These are phyloP conservation scores for Chydorus sphaericus DNA, from an alignment of 2,888 invertebrate species.

Conservation along the genomic window DNA sequence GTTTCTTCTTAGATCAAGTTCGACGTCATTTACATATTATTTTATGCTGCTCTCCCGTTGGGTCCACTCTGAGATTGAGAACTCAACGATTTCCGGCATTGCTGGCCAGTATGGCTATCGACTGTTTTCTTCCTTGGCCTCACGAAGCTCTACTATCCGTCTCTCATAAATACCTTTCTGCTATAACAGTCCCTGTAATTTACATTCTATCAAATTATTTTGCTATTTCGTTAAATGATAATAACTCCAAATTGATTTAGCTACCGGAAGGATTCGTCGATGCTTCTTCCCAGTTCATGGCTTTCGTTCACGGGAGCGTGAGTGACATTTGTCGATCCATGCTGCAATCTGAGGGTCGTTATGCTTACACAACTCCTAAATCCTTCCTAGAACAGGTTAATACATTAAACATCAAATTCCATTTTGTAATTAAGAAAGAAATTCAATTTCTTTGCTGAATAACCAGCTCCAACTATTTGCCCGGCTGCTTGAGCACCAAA, in stretches of 20 bases:
- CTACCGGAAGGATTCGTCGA: conserved; percentile 52
- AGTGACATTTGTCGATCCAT: conserved; percentile 77
- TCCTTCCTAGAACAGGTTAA: conserved; percentile 93
- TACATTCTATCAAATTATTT: too few species aligned
- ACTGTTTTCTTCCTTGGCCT: conserved; percentile 99
- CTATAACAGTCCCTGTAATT: conserved; percentile 58
- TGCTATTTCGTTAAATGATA: too few species aligned
- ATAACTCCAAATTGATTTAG: too few species aligned
- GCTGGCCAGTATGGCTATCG: conserved; percentile 86
- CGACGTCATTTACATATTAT: conserved; percentile 72
- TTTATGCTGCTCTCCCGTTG: conserved; percentile 94
- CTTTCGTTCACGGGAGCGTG: conserved; percentile 84
- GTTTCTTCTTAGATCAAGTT: conserved; percentile 90
- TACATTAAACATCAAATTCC: too few species aligned
- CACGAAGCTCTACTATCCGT: conserved; percentile 92
- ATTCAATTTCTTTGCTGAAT: too few species aligned
- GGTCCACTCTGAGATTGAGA: conserved; percentile 76
- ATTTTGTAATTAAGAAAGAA: too few species aligned
- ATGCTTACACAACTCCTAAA: conserved; percentile 95
- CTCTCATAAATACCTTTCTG: conserved; percentile 70
- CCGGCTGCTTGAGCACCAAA: conserved; percentile 68
- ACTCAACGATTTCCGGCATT: conserved; percentile 92
- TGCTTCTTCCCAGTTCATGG: conserved; percentile 84
- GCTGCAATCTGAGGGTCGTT: conserved; percentile 75
- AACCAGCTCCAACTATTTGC: conserved; percentile 81